Conservation (phyloP, 2,888 invertebrate genomes). For the Sarcophaga subvicina region DNA sequence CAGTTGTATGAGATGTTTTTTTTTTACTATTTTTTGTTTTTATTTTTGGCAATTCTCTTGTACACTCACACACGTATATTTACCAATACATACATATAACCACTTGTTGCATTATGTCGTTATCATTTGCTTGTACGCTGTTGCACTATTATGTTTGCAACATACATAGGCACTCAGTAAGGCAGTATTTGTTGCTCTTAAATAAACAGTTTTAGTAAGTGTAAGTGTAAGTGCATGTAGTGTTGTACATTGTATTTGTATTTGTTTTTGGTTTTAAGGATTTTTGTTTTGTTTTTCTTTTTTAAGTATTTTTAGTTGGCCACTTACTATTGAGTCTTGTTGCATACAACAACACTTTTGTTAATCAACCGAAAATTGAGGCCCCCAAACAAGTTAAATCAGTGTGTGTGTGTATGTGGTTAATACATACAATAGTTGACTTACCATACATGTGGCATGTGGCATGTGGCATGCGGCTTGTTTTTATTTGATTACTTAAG, state of each 20-base stretch:
- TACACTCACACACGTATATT: conserved; percentile 11
- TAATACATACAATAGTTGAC: conserved; percentile 3
- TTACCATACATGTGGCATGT: too few relatives aligned
- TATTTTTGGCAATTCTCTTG: conserved; percentile 62
- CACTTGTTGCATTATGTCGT: conserved; percentile 61
- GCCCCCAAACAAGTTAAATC: not conserved
- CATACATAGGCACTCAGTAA: conserved; percentile 5
- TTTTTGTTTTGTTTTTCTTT: not conserved
- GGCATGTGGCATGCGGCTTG: conserved; percentile 27
- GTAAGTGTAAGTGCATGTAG: not conserved
- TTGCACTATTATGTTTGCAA: conserved; percentile 32
- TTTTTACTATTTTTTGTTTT: conserved; percentile 53
- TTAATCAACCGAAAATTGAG: not conserved
- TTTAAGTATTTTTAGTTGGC: not conserved
- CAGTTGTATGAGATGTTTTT: conserved; percentile 43
- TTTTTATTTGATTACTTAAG: conserved; percentile 59
- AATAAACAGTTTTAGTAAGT: not conserved
- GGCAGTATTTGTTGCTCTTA: not conserved
- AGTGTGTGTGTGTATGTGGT: conserved; percentile 13
- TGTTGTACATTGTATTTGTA: not conserved
- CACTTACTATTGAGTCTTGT: too few relatives aligned
- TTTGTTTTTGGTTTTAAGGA: not conserved
- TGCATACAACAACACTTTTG: not conserved
- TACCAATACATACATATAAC: not conserved
- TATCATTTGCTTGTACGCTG: not conserved